Base-by-base conservation (phyloP, 92 coral and sea anemone genomes). In the Plumapathes pennacea region DNA sequence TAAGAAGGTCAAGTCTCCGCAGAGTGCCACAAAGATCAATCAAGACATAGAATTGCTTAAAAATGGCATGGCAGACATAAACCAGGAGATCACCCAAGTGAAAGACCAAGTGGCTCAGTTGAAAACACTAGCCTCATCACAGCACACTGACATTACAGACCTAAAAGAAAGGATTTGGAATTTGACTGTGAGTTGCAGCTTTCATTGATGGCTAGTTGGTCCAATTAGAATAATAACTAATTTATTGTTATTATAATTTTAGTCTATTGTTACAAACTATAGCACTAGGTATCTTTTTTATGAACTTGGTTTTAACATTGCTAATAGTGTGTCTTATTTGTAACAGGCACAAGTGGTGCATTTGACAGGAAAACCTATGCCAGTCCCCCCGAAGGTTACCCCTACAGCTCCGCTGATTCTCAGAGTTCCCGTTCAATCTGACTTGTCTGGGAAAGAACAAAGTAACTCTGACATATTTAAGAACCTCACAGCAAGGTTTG, bases 21-120 rank as follows among this genome's bases (percentile, higher is more conserved):
- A 65, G 62, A 82, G 89, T 57, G 83, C 70, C 12, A 62, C 63
- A 21, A 56, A 73, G 1, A 71, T 86, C n/a, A 54, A 78, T 19
- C 28, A 32, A 19, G 95, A 86, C 49, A 86, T 86, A 22, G 67
- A 64, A 6, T 71, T 64, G 47, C 68, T 87, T 10, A 87, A 87
- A 60, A 87, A 77, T 44, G 95, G 85, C 53, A 87, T 87, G 95
- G 95, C 95, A 0, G 95, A 87, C 39, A 82, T 89, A 34, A 72
- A 81, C 15, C 69, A 74, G 19, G 89, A 87, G 32, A 87, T 87
- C 32, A 87, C 89, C 0, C 89, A 79, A 29, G 59, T 87, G 25
- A 76, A 72, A 20, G 95, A 77, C 38, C 82, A 78, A 11, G 80
- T 87, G 24, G 72, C 65, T 27, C 88, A 77, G 62, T 73, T 87